These are phyloP conservation scores for Marronus borbonicus DNA, from an alignment of 2,888 invertebrate species.

Conservation along the genomic window DNA sequence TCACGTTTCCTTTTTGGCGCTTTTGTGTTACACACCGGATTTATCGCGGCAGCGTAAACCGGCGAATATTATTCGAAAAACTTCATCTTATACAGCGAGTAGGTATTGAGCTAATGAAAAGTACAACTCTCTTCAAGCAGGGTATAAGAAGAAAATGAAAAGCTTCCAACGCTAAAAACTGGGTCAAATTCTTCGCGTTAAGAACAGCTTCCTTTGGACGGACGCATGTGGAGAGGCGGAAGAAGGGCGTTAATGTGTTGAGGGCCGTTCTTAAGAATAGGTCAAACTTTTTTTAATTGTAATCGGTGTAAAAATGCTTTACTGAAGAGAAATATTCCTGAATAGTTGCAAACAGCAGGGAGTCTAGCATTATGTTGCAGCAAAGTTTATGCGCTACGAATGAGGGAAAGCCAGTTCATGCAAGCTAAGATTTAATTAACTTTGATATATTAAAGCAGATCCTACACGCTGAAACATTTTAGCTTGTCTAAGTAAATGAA, in stretches of 20 bases:
- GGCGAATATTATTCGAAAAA: constrained; percentile 45
- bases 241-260: constrained; percentile 10
- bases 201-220: not conserved
- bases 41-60: constrained; percentile 32
- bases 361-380: no score
- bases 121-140: not conserved
- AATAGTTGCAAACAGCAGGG: no score
- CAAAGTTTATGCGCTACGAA: no score
- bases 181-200: constrained; percentile 16
- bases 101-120: constrained; percentile 31
- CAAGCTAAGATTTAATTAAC: no score
- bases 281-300: constrained; percentile 14
- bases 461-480: no score
- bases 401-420: no score
- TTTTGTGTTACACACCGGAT: constrained; percentile 26
- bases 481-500: no score
- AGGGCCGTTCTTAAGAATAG: not conserved
- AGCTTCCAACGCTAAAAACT: constrained; percentile 9
- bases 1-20: constrained; percentile 27
- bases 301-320: not conserved
- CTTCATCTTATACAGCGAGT: constrained; percentile 19
- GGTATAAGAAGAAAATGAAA: not conserved
- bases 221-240: not conserved
- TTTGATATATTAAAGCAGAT: no score
- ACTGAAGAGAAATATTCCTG: no score